phyloP scores from a whole-genome alignment of 2,113 vertebrate species.

The Trogon surrucura region DNA sequence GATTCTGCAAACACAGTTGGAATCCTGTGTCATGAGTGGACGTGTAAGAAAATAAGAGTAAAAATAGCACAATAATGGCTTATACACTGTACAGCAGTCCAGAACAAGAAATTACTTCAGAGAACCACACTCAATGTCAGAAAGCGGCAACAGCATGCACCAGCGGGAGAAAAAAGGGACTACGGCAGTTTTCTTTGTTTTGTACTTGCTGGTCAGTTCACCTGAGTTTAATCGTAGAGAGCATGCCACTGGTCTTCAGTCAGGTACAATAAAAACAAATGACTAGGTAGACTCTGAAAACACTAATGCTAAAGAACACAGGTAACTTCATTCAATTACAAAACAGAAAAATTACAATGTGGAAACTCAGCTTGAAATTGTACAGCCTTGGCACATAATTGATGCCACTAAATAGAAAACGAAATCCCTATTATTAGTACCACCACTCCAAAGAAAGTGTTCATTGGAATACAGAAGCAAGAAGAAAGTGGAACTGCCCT shows the following conservation, averaged over 20 bases:
- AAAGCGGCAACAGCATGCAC: background rate
- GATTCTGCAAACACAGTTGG: background rate
- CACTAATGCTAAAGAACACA: background rate
- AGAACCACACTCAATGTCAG: background rate
- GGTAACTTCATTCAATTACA: background rate
- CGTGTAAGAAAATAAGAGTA: background rate
- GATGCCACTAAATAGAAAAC: background rate
- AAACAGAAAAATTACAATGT: background rate
- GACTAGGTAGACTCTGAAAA: background rate
- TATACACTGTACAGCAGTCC: background rate
- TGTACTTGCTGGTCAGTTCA: background rate
- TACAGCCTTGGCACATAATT: background rate
- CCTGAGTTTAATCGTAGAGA: background rate
- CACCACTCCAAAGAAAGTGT: background rate
- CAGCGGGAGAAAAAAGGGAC: background rate
- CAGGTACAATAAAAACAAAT: background rate
- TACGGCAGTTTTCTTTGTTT: background rate
- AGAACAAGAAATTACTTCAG: background rate
- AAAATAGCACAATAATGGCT: background rate
- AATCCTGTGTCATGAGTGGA: fast-evolving
- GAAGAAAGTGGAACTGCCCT: background rate
- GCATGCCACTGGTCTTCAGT: background rate
- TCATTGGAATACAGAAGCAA: background rate
- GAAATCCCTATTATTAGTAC: background rate
- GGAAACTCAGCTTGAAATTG: background rate